A percentile compares a stretch with the other conserved stretches of the same genome.
These are phyloP conservation scores for Romanomermis culicivorax DNA, from an alignment of 2,888 invertebrate species.

Conservation along the genomic window DNA sequence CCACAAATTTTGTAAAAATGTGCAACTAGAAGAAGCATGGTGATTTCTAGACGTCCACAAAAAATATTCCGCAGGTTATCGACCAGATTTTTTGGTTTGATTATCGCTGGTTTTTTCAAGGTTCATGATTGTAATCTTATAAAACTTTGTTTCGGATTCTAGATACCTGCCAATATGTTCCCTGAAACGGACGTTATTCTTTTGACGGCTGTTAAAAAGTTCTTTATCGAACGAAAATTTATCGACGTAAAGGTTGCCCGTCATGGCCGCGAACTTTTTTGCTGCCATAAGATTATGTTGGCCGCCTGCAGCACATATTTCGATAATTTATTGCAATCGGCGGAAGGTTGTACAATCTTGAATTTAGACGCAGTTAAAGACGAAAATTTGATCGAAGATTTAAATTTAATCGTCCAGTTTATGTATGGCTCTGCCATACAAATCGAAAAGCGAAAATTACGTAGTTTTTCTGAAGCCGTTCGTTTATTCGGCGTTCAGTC, in stretches of 20 bases:
- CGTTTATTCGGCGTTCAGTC: conserved; percentile 3
- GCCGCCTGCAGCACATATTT: conserved; percentile 4
- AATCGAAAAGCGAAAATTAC: neutral
- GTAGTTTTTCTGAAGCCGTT: neutral
- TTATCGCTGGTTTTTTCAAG: too few relatives aligned
- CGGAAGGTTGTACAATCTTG: neutral
- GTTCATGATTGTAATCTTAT: too few relatives aligned
- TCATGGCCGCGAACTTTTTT: neutral
- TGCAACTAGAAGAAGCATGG: too few relatives aligned
- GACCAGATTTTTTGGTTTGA: too few relatives aligned
- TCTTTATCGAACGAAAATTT: conserved; percentile 6
- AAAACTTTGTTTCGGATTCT: too few relatives aligned
- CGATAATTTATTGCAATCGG: neutral
- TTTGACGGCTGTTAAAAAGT: conserved; percentile 1
- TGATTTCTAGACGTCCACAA: too few relatives aligned
- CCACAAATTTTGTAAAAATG: too few relatives aligned
- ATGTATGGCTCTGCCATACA: conserved; percentile 4
- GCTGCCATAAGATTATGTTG: conserved; percentile 6
- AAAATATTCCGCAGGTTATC: too few relatives aligned
- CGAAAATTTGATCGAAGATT: neutral
- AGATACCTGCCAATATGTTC: too few relatives aligned
- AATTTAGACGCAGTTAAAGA: conserved; percentile 3
- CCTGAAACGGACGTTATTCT: conserved; percentile 1
- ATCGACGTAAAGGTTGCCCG: neutral
- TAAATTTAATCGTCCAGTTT: conserved; percentile 4